Evolutionary conservation across 2,888 invertebrate species (phyloP).

Genomic region (Didymodactylos carnosus): DNA sequence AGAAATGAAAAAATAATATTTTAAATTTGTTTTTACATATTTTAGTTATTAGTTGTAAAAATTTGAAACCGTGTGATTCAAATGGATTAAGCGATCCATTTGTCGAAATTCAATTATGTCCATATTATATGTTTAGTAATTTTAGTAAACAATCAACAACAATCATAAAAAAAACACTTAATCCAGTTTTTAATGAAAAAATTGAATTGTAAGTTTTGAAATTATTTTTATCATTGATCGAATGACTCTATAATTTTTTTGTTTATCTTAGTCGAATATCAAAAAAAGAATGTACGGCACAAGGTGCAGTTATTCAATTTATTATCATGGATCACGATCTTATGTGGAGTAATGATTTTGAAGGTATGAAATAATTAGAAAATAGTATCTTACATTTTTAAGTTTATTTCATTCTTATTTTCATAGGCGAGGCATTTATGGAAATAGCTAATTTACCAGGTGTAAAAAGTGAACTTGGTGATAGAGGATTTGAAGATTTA

Average conservation of each 20-base stretch:
- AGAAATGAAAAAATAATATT: neutral
- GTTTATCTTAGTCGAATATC: conserved; percentile 48
- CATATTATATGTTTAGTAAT: neutral
- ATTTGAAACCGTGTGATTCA: conserved; percentile 74
- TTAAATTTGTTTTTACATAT: conserved; percentile 4
- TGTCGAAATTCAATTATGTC: conserved; percentile 10
- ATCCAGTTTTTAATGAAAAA: conserved; percentile 84
- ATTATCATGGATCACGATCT: conserved; percentile 96
- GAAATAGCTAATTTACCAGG: neutral
- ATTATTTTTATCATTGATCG: neutral
- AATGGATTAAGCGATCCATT: conserved; percentile 45
- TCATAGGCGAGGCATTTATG: conserved; percentile 72
- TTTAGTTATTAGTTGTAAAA: conserved; percentile 63
- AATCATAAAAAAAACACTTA: conserved; percentile 77
- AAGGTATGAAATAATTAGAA: too few species aligned
- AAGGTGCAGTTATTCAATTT: conserved; percentile 56
- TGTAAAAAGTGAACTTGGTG: neutral
- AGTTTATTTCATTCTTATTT: too few species aligned
- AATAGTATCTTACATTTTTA: too few species aligned
- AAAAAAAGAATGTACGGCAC: conserved; percentile 56
- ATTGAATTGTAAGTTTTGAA: conserved; percentile 66
- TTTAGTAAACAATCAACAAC: conserved; percentile 39
- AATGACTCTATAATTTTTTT: neutral
- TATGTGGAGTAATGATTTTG: conserved; percentile 81
- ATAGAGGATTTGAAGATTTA: conserved; percentile 1